Evolutionary conservation across 1,140 invertebrate genomes (phyloP), one percentile per base, ranked within the genome.

Genomic region (Euwallacea fornicatus): DNA sequence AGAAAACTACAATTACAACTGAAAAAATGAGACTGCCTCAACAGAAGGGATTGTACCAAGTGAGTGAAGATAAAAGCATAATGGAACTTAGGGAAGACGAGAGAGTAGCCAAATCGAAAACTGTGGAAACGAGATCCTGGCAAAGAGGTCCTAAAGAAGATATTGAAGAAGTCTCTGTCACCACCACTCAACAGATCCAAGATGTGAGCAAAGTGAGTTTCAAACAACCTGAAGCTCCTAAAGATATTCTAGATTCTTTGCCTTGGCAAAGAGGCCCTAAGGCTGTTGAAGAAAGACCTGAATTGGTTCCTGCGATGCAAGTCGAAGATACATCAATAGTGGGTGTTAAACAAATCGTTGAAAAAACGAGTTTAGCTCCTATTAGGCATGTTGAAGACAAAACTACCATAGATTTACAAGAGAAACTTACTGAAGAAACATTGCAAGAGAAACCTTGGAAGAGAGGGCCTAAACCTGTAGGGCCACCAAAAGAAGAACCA

Each of bases 81-180:
- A 10, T 63, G n/a, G 10, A 63, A 33, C 10, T 63, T 81, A 63
- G 13, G 13, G 61, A 46, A 50, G 43, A 63, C 13, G 61, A 63
- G 21, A 11, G 47, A 41, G 13, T 47, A 8, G 47, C 61, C 13
- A 8, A 46, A 11, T 15, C 61, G 15, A 87, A 86, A 84, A 87
- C 82, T 43, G 83, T 87, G 76, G 86, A 88, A 79, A 81, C 78
- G 13, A 54, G 64, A 70, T 58, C 41, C 6, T 61, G 42, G 33
- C 44, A 6, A n/a, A 47, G 62, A 47, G 62, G 43, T 64, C 46
- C 62, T 21, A 64, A 64, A 64, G 54, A 56, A 56, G n/a, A 16
- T 56, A 56, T 56, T 16, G 68, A 70, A 43, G 47, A 55, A 15
- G 46, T 54, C 13, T 9, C 42, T 9, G 50, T 42, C n/a, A 66